A percentile compares a stretch with the other conserved stretches of the same genome.
Conservation (phyloP, 2,797 vertebrate genomes). For the Labroides dimidiatus region DNA sequence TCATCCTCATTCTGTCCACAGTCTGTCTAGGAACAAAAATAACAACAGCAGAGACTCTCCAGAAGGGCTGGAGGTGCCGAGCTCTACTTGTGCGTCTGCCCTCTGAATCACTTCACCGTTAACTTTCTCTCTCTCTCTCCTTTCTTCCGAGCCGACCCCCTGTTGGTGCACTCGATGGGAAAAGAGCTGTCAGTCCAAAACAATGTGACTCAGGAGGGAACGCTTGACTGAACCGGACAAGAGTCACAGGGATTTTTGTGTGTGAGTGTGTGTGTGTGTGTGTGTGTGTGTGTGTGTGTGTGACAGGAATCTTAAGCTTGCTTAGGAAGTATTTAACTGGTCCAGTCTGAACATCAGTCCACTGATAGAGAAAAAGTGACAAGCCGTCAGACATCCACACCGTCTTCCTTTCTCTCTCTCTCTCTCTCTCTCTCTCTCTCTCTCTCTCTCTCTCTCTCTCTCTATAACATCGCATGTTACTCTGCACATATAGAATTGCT, state of each 20-base stretch:
- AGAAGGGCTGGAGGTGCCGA: slow-evolving; percentile 34
- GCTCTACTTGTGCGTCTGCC: slow-evolving; percentile 24
- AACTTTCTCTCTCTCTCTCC: slow-evolving; percentile 48
- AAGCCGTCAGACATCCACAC: slow-evolving; percentile 13
- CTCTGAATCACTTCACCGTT: slow-evolving; percentile 26
- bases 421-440: slow-evolving; percentile 4
- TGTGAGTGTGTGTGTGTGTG: slow-evolving; percentile 19
- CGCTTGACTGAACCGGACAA: slow-evolving; percentile 62
- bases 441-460: slow-evolving; percentile 6
- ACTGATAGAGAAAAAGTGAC: slow-evolving; percentile 36
- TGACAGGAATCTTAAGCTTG: slow-evolving; percentile 66
- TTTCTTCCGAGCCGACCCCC: slow-evolving; percentile 49
- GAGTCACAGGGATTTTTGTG: slow-evolving; percentile 64
- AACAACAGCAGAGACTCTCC: slow-evolving; percentile 45
- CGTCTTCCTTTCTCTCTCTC: slow-evolving; percentile 1
- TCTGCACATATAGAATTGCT: slow-evolving; percentile 18
- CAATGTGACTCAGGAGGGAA: slow-evolving; percentile 73
- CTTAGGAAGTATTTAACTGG: slow-evolving; percentile 68
- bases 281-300: background rate
- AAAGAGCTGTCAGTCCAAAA: slow-evolving; percentile 75
- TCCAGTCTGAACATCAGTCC: slow-evolving; percentile 40
- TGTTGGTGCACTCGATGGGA: slow-evolving; percentile 39
- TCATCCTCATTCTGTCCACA: slow-evolving; percentile 59
- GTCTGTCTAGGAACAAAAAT: slow-evolving; percentile 62
- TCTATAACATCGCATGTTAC: slow-evolving; percentile 16